Percentiles rank a stretch among this genome's conserved stretches.
Evolutionary conservation across 2,113 vertebrate genomes (phyloP).

Genomic region (Nothoprocta pentlandii): DNA sequence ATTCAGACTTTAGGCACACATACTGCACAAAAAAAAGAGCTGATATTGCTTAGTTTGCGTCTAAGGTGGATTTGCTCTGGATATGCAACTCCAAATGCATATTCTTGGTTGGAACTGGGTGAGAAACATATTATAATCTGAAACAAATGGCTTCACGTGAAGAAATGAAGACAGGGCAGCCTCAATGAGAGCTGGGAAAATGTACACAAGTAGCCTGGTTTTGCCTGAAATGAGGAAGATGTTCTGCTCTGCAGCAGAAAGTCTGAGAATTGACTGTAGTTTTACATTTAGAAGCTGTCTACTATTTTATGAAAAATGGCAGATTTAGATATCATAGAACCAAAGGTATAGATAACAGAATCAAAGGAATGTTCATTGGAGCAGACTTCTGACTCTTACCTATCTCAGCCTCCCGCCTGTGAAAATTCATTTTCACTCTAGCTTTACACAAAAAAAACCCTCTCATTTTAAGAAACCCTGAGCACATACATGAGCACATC

Average conservation of each 20-base stretch:
- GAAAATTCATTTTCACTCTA: too few species aligned
- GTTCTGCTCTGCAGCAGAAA: neutral
- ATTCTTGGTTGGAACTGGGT: neutral
- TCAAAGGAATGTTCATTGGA: neutral
- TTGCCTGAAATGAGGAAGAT: neutral
- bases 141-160: slow-evolving; percentile 39
- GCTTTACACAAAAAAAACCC: too few species aligned
- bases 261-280: neutral
- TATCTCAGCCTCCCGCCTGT: neutral
- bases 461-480: neutral
- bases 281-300: neutral
- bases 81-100: neutral
- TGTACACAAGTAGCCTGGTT: neutral
- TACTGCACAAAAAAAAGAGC: neutral
- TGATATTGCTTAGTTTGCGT: neutral
- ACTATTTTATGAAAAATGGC: neutral
- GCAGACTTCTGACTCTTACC: neutral
- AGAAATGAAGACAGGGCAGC: neutral
- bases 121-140: neutral
- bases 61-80: neutral
- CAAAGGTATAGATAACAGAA: neutral
- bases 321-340: neutral
- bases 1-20: neutral
- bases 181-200: neutral
- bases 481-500: neutral